phyloP scores from a whole-genome alignment of 1,140 invertebrate genomes.

The Nasonia longicornis region DNA sequence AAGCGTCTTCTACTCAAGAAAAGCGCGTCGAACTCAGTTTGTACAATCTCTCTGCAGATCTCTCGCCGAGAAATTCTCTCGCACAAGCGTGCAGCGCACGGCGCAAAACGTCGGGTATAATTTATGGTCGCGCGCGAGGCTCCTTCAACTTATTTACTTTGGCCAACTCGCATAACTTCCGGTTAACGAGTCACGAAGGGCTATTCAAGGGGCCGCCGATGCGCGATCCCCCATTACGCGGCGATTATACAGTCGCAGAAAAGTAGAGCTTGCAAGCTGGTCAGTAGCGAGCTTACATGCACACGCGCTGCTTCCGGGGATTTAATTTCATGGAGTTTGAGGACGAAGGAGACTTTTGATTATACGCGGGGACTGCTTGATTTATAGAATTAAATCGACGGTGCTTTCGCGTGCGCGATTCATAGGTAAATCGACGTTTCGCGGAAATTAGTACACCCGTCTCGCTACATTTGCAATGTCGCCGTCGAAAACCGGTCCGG shows the following conservation, averaged over 20 bases:
- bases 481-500: too few species aligned
- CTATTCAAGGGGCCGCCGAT: conserved; percentile 42
- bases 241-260: conserved; percentile 37
- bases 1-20: too few species aligned
- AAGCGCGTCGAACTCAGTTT: too few species aligned
- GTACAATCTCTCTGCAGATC: too few species aligned
- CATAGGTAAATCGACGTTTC: too few species aligned
- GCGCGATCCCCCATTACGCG: conserved; percentile 7
- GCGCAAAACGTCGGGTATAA: background rate
- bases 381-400: too few species aligned
- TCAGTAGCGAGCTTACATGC: background rate
- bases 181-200: conserved; percentile 48
- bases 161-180: conserved; percentile 51
- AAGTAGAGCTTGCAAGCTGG: conserved; percentile 6
- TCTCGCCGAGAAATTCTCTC: too few species aligned
- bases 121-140: conserved; percentile 22
- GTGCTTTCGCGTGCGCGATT: too few species aligned
- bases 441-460: too few species aligned
- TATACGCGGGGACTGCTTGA: background rate
- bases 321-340: background rate
- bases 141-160: conserved; percentile 57
- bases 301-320: background rate
- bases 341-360: background rate
- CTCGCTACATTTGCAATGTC: too few species aligned
- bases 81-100: too few species aligned